These are phyloP conservation scores for Gymnocephalus cernua DNA, from an alignment of 2,113 vertebrate species.

Conservation along the genomic window DNA sequence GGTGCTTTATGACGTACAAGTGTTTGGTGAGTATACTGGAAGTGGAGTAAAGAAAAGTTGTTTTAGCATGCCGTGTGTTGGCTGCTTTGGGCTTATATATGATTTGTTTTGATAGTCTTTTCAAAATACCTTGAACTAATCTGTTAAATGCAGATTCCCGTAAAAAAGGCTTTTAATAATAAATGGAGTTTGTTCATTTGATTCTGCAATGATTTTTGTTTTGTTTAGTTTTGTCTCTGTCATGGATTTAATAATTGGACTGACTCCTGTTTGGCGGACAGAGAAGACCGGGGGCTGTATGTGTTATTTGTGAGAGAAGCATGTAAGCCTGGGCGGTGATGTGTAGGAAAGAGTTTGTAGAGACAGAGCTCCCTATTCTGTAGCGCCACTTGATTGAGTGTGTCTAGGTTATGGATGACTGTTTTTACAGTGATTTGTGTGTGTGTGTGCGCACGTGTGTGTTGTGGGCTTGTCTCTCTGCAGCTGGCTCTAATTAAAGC, in stretches of 20 bases:
- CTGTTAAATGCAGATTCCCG: neutral
- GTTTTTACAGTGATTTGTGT: slow-evolving; percentile 81
- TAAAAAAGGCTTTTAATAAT: neutral
- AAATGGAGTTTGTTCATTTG: slow-evolving; percentile 23
- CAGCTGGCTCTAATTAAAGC: slow-evolving; percentile 85
- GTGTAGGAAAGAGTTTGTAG: slow-evolving; percentile 40
- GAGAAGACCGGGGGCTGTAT: slow-evolving; percentile 26
- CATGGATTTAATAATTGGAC: slow-evolving; percentile 55
- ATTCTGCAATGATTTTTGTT: neutral
- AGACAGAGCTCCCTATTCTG: slow-evolving; percentile 71
- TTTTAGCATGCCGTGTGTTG: neutral
- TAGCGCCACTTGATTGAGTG: slow-evolving; percentile 67
- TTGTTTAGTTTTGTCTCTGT: slow-evolving; percentile 35
- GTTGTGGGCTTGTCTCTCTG: slow-evolving; percentile 70
- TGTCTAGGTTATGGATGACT: slow-evolving; percentile 78
- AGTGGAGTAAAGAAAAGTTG: neutral
- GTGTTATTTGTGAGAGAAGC: slow-evolving; percentile 12
- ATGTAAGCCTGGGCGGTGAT: slow-evolving; percentile 31
- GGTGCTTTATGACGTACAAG: slow-evolving; percentile 94
- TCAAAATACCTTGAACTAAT: neutral
- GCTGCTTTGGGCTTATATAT: neutral
- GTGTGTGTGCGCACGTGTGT: slow-evolving; percentile 43
- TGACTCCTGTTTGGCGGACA: slow-evolving; percentile 47
- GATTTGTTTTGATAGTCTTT: slow-evolving; percentile 5
- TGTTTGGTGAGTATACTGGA: slow-evolving; percentile 90